Evolutionary conservation across 2,797 vertebrate genomes (phyloP).

Genomic region (Ciconia nigra): DNA sequence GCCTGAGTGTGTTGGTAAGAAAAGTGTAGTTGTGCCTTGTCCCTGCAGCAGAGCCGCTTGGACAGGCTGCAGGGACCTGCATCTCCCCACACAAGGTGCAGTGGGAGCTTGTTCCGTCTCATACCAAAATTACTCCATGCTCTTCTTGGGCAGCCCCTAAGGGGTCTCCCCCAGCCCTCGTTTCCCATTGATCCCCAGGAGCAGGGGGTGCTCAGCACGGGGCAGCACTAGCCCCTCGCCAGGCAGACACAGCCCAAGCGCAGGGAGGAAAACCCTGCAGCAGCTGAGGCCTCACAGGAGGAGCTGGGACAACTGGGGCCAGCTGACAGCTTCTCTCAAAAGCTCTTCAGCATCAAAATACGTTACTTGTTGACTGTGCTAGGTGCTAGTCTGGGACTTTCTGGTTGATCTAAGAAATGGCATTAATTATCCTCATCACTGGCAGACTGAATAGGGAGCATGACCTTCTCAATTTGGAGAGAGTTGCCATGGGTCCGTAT

Average conservation of each 20-base stretch:
- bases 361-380: not conserved
- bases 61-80: not conserved
- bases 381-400: not conserved
- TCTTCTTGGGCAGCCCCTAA: not conserved
- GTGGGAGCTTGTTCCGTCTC: not conserved
- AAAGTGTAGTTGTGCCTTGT: not conserved
- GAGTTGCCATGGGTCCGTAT: not conserved
- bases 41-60: accelerated
- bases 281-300: not conserved
- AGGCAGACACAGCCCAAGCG: accelerated
- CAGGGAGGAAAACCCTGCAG: not conserved
- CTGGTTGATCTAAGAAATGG: not conserved
- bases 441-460: not conserved
- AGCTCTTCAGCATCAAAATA: not conserved
- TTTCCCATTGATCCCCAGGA: not conserved
- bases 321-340: not conserved
- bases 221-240: not conserved
- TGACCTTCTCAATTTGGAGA: not conserved
- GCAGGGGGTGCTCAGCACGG: too few relatives aligned
- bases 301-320: not conserved
- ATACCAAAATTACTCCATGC: not conserved
- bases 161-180: accelerated
- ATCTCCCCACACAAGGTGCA: not conserved
- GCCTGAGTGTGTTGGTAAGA: not conserved
- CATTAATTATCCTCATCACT: not conserved